These are phyloP conservation scores for Dryomyza anilis DNA, from an alignment of 2,888 invertebrate genomes.

Conservation along the genomic window DNA sequence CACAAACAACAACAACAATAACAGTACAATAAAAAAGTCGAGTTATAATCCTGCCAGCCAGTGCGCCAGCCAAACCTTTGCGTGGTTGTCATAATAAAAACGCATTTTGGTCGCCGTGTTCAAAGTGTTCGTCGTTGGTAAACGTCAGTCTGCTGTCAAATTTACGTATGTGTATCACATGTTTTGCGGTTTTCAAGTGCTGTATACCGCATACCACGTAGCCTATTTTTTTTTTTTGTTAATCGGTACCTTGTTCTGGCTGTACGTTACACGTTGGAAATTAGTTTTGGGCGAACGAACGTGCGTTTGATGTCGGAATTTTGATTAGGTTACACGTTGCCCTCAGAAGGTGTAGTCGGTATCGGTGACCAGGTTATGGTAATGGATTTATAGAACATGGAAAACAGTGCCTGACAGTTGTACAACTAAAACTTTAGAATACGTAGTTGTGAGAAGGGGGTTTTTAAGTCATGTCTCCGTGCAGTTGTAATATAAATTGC, in stretches of 20 bases:
- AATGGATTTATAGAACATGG: neutral
- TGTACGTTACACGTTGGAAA: neutral
- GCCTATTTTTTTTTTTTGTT: too few species aligned
- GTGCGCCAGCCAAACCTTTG: neutral
- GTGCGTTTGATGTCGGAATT: conserved; percentile 6
- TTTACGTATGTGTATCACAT: neutral
- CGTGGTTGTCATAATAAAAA: neutral
- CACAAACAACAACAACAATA: neutral
- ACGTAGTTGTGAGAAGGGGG: too few species aligned
- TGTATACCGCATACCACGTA: too few species aligned
- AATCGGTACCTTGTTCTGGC: neutral
- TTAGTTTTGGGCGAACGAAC: neutral
- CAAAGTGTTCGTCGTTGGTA: too few species aligned
- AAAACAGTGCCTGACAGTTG: too few species aligned
- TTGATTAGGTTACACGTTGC: neutral
- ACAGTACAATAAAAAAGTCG: neutral
- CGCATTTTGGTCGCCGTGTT: neutral
- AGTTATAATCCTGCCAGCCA: neutral
- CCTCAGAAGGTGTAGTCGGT: neutral
- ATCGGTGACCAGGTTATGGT: neutral
- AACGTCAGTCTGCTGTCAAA: neutral
- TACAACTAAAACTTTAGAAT: too few species aligned
- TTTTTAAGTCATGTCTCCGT: too few species aligned
- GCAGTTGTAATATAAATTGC: too few species aligned
- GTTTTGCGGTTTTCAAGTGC: neutral